Conservation (phyloP, 2,888 invertebrate species). For the Heliconius ethilla region DNA sequence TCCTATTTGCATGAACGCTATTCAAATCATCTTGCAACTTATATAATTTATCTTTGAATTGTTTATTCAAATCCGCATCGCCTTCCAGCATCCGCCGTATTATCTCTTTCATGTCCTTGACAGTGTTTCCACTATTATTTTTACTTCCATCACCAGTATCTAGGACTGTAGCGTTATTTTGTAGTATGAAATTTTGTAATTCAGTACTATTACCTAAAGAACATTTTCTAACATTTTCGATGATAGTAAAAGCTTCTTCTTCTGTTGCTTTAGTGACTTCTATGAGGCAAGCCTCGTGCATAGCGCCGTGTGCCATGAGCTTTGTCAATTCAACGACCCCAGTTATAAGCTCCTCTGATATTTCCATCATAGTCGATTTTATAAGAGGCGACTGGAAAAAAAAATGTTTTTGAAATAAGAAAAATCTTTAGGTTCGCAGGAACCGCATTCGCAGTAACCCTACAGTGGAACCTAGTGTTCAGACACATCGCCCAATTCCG, state of each 20-base stretch:
- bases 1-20: slow-evolving; percentile 49
- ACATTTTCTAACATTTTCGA: slow-evolving; percentile 59
- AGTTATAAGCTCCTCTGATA: slow-evolving; percentile 66
- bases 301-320: slow-evolving; percentile 74
- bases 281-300: slow-evolving; percentile 78
- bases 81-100: slow-evolving; percentile 61
- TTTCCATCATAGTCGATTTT: slow-evolving; percentile 74
- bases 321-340: slow-evolving; percentile 72
- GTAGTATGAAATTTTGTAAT: slow-evolving; percentile 53
- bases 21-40: slow-evolving; percentile 55
- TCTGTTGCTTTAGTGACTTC: slow-evolving; percentile 72
- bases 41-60: slow-evolving; percentile 56
- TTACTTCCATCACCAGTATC: slow-evolving; percentile 48
- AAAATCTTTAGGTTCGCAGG: too few relatives aligned
- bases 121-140: slow-evolving; percentile 43
- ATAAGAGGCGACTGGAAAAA: slow-evolving; percentile 71
- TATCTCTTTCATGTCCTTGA: slow-evolving; percentile 57
- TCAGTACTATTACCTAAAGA: slow-evolving; percentile 55
- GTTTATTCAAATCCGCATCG: slow-evolving; percentile 52
- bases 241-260: slow-evolving; percentile 64
- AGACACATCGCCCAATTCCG: too few relatives aligned
- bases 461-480: too few relatives aligned
- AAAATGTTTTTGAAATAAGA: background rate
- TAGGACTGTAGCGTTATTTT: slow-evolving; percentile 69
- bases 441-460: too few relatives aligned